Conservation (phyloP, 1,140 invertebrate species). For the Drosophila ohnishii region DNA sequence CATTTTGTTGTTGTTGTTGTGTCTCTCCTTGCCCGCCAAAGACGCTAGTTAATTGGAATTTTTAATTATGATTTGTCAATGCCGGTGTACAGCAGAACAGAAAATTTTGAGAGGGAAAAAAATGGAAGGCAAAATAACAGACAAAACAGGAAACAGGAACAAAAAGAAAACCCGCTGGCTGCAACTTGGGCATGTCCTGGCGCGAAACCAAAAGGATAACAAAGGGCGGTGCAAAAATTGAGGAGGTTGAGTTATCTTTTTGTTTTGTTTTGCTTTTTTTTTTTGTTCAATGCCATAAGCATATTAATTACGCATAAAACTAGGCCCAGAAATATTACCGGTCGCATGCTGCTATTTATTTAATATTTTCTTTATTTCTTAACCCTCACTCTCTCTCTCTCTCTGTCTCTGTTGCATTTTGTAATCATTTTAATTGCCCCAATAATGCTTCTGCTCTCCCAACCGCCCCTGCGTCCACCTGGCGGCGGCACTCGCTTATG, state of each 20-base stretch:
- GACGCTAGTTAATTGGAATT: constrained; percentile 73
- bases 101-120: constrained; percentile 10
- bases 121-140: constrained; percentile 9
- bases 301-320: constrained; percentile 53
- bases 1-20: not conserved
- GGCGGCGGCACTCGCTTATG: constrained; percentile 65
- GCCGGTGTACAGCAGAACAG: constrained; percentile 22
- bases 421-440: constrained; percentile 78
- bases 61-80: constrained; percentile 78
- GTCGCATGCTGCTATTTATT: constrained; percentile 11
- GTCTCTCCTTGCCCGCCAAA: constrained; percentile 37
- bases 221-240: constrained; percentile 4
- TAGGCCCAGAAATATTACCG: constrained; percentile 22
- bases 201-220: constrained; percentile 22
- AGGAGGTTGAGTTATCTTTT: constrained; percentile 4
- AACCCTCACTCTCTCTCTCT: not conserved
- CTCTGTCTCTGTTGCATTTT: constrained; percentile 50
- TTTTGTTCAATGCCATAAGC: not conserved
- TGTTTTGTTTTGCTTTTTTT: not conserved
- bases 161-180: constrained; percentile 23
- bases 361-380: constrained; percentile 7
- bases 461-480: not conserved
- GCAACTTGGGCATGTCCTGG: constrained; percentile 12
- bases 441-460: constrained; percentile 51
- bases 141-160: constrained; percentile 16